Evolutionary conservation across 2,888 invertebrate species (phyloP).

Genomic region (Terebella lapidaria): DNA sequence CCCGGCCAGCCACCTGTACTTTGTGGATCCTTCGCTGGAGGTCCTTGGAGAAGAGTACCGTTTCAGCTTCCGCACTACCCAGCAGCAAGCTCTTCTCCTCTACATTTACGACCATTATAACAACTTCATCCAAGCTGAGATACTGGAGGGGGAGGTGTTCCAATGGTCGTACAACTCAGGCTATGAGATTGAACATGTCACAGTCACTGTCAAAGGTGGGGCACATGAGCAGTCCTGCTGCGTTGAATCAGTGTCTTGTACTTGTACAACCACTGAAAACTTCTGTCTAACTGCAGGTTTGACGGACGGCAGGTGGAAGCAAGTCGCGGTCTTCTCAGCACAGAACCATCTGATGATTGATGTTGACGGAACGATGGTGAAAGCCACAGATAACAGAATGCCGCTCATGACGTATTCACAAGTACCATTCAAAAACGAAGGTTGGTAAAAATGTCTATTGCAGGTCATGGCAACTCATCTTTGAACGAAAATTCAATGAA

Average conservation of each 20-base stretch:
- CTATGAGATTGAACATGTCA: neutral
- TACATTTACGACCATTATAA: conserved; percentile 90
- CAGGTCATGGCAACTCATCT: too few relatives aligned
- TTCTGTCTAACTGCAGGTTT: too few relatives aligned
- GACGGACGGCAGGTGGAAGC: conserved; percentile 1
- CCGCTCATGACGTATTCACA: neutral
- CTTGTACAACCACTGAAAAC: too few relatives aligned
- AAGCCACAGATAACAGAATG: neutral
- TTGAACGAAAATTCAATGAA: too few relatives aligned
- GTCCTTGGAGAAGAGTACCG: neutral
- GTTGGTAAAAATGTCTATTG: too few relatives aligned
- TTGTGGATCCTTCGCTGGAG: neutral
- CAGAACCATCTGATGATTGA: neutral
- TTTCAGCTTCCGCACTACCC: conserved; percentile 81
- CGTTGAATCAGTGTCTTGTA: too few relatives aligned
- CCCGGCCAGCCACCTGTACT: neutral
- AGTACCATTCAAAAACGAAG: neutral
- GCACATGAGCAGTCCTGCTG: too few relatives aligned
- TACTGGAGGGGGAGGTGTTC: neutral
- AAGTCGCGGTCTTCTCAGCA: neutral
- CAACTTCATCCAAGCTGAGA: conserved; percentile 56
- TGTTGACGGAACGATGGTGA: neutral
- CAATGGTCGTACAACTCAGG: neutral
- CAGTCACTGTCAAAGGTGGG: neutral
- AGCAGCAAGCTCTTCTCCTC: conserved; percentile 66